These are phyloP conservation scores for Octomys mimax DNA, from an alignment of 2,797 vertebrate species.

Conservation along the genomic window DNA sequence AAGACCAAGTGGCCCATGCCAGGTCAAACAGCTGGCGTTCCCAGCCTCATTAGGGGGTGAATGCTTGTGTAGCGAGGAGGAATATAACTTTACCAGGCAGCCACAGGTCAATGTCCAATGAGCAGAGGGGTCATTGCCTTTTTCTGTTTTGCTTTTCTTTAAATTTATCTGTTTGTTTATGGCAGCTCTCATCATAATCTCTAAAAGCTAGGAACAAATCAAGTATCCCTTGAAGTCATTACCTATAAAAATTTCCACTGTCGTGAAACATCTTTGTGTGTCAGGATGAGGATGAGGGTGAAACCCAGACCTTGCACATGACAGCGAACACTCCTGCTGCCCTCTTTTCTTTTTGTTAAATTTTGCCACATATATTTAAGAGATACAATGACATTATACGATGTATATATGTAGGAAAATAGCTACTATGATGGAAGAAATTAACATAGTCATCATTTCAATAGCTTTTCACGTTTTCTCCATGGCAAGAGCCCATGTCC, in stretches of 20 bases:
- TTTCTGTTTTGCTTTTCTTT: background rate
- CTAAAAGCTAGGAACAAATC: slow-evolving; percentile 23
- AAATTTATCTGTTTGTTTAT: slow-evolving; percentile 3
- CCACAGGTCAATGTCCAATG: background rate
- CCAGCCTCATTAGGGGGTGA: background rate
- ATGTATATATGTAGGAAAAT: background rate
- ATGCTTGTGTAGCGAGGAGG: background rate
- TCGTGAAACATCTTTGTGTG: background rate
- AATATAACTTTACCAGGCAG: background rate
- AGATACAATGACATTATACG: background rate
- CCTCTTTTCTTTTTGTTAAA: background rate
- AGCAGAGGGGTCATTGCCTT: background rate
- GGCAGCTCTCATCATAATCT: background rate
- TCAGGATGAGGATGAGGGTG: background rate
- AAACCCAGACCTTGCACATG: background rate
- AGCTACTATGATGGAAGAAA: background rate
- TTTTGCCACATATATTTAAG: background rate
- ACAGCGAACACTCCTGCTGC: background rate
- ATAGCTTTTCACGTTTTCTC: background rate
- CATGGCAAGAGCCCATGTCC: background rate
- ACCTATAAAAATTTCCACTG: background rate
- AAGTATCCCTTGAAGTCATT: background rate
- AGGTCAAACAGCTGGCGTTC: background rate
- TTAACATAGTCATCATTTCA: background rate
- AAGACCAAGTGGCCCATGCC: background rate